Evolutionary conservation across 2,888 invertebrate species (phyloP).

Genomic region (Ennomos quercinarius): DNA sequence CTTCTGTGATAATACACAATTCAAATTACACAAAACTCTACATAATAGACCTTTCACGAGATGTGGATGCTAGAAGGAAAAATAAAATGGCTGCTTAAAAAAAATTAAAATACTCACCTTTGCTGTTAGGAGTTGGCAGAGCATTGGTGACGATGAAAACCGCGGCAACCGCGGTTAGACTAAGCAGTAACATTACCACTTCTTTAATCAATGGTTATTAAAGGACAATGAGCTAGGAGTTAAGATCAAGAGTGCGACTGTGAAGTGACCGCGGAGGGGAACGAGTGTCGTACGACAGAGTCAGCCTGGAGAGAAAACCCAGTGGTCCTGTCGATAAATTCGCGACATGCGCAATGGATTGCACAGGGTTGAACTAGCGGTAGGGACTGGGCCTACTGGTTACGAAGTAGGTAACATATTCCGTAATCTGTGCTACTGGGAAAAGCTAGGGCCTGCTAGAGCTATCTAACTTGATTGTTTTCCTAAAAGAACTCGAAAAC

Average conservation of each 20-base stretch:
- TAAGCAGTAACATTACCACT: conserved; percentile 67
- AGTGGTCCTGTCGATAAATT: conserved; percentile 79
- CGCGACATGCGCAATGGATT: conserved; percentile 79
- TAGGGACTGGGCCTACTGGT: too few relatives aligned
- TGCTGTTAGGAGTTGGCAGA: conserved; percentile 73
- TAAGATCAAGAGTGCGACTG: conserved; percentile 57
- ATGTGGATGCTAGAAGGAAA: conserved; percentile 13
- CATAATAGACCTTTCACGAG: not conserved
- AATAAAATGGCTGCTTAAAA: conserved; percentile 21
- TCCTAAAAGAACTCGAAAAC: too few relatives aligned
- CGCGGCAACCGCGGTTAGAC: conserved; percentile 77
- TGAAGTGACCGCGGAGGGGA: conserved; percentile 65
- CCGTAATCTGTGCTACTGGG: too few relatives aligned
- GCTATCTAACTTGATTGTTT: too few relatives aligned
- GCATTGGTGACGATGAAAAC: conserved; percentile 66
- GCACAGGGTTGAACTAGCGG: conserved; percentile 62
- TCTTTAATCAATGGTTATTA: conserved; percentile 42
- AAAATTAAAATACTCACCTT: conserved; percentile 59
- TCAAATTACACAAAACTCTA: too few relatives aligned
- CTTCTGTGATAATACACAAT: too few relatives aligned
- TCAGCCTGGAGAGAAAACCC: conserved; percentile 65
- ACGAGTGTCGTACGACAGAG: conserved; percentile 71
- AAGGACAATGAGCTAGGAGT: conserved; percentile 43
- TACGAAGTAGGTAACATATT: too few relatives aligned
- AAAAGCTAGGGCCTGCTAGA: not conserved